These are phyloP conservation scores for Cynocephalus volans DNA, from an alignment of 2,113 vertebrate species.

Conservation along the genomic window DNA sequence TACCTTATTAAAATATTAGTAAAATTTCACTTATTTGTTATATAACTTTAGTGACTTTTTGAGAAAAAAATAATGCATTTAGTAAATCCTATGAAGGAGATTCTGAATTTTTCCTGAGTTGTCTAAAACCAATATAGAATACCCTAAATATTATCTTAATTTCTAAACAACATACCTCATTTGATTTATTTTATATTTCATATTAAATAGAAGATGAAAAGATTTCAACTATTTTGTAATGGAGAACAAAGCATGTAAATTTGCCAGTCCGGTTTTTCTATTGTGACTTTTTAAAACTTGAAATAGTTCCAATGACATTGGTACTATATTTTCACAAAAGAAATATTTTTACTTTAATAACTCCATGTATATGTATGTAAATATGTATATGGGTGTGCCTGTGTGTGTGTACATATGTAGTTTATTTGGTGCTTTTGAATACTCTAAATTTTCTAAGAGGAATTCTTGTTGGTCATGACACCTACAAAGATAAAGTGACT, in stretches of 20 bases:
- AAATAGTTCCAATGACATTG: neutral
- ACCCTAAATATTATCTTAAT: neutral
- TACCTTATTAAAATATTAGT: conserved; percentile 49
- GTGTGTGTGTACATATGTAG: too few relatives aligned
- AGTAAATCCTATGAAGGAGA: neutral
- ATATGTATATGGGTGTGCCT: neutral
- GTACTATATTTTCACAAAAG: neutral
- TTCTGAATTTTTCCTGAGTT: neutral
- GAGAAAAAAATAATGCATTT: neutral
- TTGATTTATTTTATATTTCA: neutral
- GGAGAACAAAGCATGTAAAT: neutral
- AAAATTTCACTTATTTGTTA: conserved; percentile 13
- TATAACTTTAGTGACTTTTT: conserved; percentile 32
- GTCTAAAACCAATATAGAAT: neutral
- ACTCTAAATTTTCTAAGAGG: neutral
- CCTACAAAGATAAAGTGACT: neutral
- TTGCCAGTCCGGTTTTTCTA: neutral
- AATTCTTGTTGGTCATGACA: too few relatives aligned
- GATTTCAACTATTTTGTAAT: neutral
- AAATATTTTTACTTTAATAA: neutral
- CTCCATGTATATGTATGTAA: neutral
- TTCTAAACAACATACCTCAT: neutral
- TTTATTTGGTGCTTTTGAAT: neutral
- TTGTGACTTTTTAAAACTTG: neutral
- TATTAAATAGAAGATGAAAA: neutral